Evolutionary conservation across 1,140 invertebrate genomes (phyloP).

Genomic region (Bombus superbus): DNA sequence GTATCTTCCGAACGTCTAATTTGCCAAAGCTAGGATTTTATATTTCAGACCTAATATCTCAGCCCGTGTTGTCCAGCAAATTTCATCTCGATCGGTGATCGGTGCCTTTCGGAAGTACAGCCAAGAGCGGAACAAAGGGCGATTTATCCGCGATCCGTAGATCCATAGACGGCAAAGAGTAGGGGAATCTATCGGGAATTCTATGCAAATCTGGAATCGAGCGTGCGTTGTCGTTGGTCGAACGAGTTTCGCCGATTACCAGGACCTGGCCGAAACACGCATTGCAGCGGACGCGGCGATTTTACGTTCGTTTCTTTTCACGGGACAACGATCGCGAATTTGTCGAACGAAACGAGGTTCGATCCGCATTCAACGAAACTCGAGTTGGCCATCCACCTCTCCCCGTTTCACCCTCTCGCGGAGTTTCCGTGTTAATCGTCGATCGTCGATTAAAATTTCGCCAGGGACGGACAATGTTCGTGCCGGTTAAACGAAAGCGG

Average conservation of each 20-base stretch:
- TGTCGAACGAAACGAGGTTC: not conserved
- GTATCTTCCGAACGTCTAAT: too few relatives aligned
- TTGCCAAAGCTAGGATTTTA: too few relatives aligned
- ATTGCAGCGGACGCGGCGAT: not conserved
- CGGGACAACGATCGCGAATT: not conserved
- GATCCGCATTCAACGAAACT: not conserved
- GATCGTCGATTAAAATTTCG: constrained; percentile 30
- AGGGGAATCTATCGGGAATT: constrained; percentile 4
- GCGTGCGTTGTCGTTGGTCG: not conserved
- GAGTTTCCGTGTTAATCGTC: not conserved
- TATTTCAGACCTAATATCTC: too few relatives aligned
- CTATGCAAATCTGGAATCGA: constrained; percentile 19
- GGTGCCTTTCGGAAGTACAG: too few relatives aligned
- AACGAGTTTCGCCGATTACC: not conserved
- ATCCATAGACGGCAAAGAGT: not conserved
- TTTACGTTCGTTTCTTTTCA: constrained; percentile 29
- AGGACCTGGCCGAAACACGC: not conserved
- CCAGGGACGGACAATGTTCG: constrained; percentile 1
- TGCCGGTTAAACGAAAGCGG: constrained; percentile 10
- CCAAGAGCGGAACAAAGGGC: not conserved
- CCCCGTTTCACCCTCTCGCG: not conserved
- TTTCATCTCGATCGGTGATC: too few relatives aligned
- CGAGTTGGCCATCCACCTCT: not conserved
- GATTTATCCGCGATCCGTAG: constrained; percentile 3
- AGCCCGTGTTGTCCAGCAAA: too few relatives aligned